Base-by-base conservation (phyloP, 2,888 invertebrate genomes). In the Hoplodrina ambigua region DNA sequence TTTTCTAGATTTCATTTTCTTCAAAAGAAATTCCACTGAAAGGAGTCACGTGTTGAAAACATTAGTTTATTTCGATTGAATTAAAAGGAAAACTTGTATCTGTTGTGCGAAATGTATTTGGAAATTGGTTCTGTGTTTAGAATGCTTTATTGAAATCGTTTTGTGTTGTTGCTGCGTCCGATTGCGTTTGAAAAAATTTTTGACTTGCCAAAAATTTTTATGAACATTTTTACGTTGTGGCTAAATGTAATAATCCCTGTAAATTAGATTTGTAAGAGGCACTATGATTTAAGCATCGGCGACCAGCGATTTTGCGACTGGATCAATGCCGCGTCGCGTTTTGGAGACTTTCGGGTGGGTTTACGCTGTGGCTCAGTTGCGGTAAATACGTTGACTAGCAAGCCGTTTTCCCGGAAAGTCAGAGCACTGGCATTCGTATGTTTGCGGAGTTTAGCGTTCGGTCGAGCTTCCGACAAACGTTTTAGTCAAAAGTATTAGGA, bases 11-110 rank as follows among this genome's bases (percentile, higher is more conserved):
- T 82, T 72, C 62, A 75, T 75, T 83, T 72, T 70, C 83, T 78
- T 81, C 63, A 72, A 81, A 81, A 78, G 75, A 78, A 72, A 75
- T 68, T 55, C 72, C 30, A 53, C 25, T 56, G 60, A 84, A 84
- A 73, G 49, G 62, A 82, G 82, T 82, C 84, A 84, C 84, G 84
- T 69, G 70, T 68, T 60, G 46, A 37, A 65, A 82, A 70, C 73
- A 84, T 84, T 84, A 82, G 69, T 82, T 82, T 79, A 67, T 80
- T 82, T 70, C 73, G 76, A 80, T 84, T 79, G 75, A 76, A 80
- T 80, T 72, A 76, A 82, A 82, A 75, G 67, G 67, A 72, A 75
- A 78, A 78, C 74, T 74, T 64, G 20, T 67, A 52, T 77, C 66
- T 50, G 70, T 67, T 69, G 62, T 60, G 56, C 25, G 52, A 66